Percentiles rank a stretch among this genome's conserved stretches.
These are phyloP conservation scores for Phalloptychus januarius DNA, from an alignment of 2,797 vertebrate genomes.

Conservation along the genomic window DNA sequence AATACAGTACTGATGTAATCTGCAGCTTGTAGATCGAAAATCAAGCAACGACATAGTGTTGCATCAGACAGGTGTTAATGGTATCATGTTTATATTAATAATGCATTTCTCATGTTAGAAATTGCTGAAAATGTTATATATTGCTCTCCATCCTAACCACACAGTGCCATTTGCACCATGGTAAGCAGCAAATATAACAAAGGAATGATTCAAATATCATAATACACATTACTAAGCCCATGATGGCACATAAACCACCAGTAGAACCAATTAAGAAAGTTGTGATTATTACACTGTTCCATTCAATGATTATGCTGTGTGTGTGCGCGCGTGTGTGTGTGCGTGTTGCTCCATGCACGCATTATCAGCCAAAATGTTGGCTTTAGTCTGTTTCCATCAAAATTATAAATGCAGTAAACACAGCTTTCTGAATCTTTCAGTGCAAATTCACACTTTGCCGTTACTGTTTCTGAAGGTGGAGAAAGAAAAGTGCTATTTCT, in stretches of 20 bases:
- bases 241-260: not conserved
- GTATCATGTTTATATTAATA: not conserved
- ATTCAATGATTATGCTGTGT: not conserved
- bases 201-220: not conserved
- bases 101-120: not conserved
- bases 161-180: not conserved
- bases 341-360: not conserved
- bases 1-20: not conserved
- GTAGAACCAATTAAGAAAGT: not conserved
- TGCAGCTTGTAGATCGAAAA: not conserved
- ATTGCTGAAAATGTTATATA: too few species aligned
- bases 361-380: not conserved
- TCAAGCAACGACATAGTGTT: not conserved
- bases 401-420: not conserved
- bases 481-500: constrained; percentile 47
- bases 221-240: not conserved
- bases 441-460: constrained; percentile 36
- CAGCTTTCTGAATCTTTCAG: constrained; percentile 8
- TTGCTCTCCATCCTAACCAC: not conserved
- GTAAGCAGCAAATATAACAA: not conserved
- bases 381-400: not conserved
- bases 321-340: too few species aligned
- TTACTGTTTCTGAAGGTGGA: constrained; percentile 45
- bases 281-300: not conserved
- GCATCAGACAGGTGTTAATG: not conserved